Evolutionary conservation across 2,888 invertebrate species (phyloP).

Genomic region (Agonopterix alstromeriana): DNA sequence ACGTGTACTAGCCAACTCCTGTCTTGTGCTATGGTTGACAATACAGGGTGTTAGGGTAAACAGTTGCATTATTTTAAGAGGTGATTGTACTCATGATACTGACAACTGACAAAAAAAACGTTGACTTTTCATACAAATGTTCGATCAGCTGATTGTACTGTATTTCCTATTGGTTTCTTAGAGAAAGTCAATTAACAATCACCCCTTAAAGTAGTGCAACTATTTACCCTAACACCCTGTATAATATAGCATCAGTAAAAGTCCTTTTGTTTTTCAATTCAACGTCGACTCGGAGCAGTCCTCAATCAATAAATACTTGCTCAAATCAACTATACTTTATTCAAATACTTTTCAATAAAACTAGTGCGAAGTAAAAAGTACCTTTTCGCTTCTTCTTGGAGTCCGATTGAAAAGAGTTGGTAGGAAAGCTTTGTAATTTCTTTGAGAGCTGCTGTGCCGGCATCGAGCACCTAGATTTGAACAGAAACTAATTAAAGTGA

Average conservation of each 20-base stretch:
- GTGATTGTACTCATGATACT: too few species aligned
- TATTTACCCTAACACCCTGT: too few species aligned
- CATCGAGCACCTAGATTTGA: conserved; percentile 36
- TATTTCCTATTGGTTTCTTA: too few species aligned
- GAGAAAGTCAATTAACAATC: too few species aligned
- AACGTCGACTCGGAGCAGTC: neutral
- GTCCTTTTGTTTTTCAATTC: neutral
- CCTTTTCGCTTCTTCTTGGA: conserved; percentile 11
- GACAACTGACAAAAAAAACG: too few species aligned
- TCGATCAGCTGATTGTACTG: too few species aligned
- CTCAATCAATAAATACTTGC: neutral
- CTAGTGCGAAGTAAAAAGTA: conserved; percentile 1
- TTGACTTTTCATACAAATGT: too few species aligned
- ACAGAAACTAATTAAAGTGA: conserved; percentile 61
- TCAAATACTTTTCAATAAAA: neutral
- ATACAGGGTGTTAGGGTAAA: too few species aligned
- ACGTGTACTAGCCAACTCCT: neutral
- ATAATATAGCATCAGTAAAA: too few species aligned
- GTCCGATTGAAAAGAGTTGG: conserved; percentile 4
- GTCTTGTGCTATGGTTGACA: too few species aligned
- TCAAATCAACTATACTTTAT: neutral
- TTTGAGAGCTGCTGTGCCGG: conserved; percentile 42
- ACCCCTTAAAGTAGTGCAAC: too few species aligned
- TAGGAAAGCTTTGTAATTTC: conserved; percentile 34
- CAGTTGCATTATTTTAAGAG: too few species aligned